A percentile compares a stretch with the other conserved stretches of the same genome.
These are phyloP conservation scores for Pollenia angustigena DNA, from an alignment of 2,888 invertebrate genomes.

Conservation along the genomic window DNA sequence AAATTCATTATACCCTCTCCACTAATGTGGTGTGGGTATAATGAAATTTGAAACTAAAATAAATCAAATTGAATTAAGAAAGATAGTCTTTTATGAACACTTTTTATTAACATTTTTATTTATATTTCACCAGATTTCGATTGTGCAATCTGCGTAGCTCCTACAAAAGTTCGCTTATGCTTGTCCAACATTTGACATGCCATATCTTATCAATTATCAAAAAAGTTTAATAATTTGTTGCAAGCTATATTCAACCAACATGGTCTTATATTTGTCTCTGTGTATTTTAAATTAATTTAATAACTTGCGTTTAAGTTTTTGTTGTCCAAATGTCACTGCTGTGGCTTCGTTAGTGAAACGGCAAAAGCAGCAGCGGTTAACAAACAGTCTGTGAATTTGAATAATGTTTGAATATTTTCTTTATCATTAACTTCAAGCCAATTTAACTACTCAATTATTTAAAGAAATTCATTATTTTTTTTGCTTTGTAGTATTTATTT, in stretches of 20 bases:
- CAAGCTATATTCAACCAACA: conserved; percentile 25
- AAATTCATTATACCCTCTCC: no score
- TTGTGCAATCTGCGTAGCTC: neutral
- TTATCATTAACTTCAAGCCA: conserved; percentile 57
- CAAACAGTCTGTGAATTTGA: conserved; percentile 70
- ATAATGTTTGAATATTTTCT: conserved; percentile 70
- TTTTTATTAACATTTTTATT: no score
- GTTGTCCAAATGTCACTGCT: conserved; percentile 15
- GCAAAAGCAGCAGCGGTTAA: conserved; percentile 11
- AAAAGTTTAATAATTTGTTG: conserved; percentile 50
- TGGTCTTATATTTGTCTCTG: conserved; percentile 15
- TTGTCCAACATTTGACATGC: neutral
- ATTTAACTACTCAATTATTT: conserved; percentile 68
- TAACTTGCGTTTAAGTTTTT: conserved; percentile 54
- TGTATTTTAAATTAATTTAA: conserved; percentile 66
- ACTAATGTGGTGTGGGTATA: no score
- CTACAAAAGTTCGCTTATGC: neutral
- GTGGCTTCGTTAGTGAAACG: conserved; percentile 70
- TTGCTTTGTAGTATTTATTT: neutral
- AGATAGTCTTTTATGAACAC: no score
- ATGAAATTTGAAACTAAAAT: no score
- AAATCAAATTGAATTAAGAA: no score
- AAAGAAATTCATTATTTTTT: conserved; percentile 39
- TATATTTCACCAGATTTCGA: neutral
- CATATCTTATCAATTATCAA: conserved; percentile 59